Conservation (phyloP, 2,888 invertebrate species). For the Eurytoma adleriae region DNA sequence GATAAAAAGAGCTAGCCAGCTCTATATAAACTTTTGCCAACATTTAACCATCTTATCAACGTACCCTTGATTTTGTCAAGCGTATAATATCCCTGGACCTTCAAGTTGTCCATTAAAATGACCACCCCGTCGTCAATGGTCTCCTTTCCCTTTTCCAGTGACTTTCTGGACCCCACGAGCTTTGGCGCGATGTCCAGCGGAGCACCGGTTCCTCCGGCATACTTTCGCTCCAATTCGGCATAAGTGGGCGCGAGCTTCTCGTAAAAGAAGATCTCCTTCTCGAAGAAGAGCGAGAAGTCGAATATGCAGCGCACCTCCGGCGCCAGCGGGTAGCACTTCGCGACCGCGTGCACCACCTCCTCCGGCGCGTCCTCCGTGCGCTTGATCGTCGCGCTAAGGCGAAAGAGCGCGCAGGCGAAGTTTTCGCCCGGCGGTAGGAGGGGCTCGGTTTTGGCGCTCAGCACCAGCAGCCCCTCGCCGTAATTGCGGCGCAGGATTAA, state of each 20-base stretch:
- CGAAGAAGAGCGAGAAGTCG: constrained; percentile 40
- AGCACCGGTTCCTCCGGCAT: neutral
- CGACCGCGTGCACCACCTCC: constrained; percentile 37
- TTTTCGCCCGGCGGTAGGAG: constrained; percentile 54
- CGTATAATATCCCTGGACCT: constrained; percentile 43
- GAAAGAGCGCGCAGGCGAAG: constrained; percentile 48
- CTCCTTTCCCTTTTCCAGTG: neutral
- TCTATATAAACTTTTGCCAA: too few relatives aligned
- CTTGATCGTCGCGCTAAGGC: constrained; percentile 8
- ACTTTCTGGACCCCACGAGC: constrained; percentile 25
- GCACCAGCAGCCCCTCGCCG: constrained; percentile 21
- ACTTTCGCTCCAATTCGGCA: constrained; percentile 26
- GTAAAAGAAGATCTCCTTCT: constrained; percentile 55
- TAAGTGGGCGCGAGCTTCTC: constrained; percentile 35
- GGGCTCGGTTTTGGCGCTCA: constrained; percentile 6
- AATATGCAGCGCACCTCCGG: constrained; percentile 25
- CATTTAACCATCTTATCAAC: too few relatives aligned
- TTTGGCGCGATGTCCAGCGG: constrained; percentile 33
- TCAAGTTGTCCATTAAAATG: constrained; percentile 51
- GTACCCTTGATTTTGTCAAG: constrained; percentile 51
- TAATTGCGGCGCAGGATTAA: constrained; percentile 42
- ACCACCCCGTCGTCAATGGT: constrained; percentile 35
- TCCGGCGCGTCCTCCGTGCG: constrained; percentile 2
- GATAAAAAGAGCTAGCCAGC: too few relatives aligned
- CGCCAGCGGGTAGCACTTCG: constrained; percentile 38